A percentile compares a stretch with the other conserved stretches of the same genome.
phyloP scores from a whole-genome alignment of 2,113 vertebrate species.

The Peromyscus maniculatus region DNA sequence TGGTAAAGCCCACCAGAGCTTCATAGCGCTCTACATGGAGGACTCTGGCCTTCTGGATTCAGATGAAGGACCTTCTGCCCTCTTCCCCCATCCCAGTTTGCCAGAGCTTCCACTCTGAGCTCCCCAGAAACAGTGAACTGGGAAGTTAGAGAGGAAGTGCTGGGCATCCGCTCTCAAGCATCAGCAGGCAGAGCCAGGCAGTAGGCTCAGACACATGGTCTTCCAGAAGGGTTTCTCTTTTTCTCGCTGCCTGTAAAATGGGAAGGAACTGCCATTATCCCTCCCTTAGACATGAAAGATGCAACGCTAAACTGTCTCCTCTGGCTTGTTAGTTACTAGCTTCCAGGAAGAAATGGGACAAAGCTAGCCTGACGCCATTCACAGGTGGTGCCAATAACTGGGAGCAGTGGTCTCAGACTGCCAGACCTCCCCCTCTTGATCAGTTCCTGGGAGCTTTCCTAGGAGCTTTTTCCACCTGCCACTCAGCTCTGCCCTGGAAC shows the following conservation, averaged over 20 bases:
- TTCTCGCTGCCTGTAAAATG: not conserved
- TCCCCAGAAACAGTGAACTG: not conserved
- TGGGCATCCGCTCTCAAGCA: not conserved
- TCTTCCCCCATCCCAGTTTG: not conserved
- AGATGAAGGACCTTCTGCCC: not conserved
- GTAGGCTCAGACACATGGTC: not conserved
- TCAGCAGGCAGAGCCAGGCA: not conserved
- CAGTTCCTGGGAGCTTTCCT: not conserved
- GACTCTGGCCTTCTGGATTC: not conserved
- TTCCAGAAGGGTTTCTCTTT: not conserved
- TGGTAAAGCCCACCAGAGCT: not conserved
- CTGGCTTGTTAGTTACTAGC: not conserved
- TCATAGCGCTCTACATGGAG: not conserved
- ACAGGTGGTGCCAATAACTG: not conserved
- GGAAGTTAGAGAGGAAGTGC: not conserved
- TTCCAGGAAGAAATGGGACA: not conserved
- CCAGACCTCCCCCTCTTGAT: not conserved
- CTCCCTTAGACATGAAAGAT: not conserved
- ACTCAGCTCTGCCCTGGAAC: not conserved
- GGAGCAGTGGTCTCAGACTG: not conserved
- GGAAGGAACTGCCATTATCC: not conserved
- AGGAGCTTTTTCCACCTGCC: no score
- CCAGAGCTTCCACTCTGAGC: not conserved
- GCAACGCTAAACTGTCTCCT: not conserved
- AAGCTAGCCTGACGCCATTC: accelerated